Base-by-base conservation (phyloP, 1,140 invertebrate genomes). In the Brachionus rubens region DNA sequence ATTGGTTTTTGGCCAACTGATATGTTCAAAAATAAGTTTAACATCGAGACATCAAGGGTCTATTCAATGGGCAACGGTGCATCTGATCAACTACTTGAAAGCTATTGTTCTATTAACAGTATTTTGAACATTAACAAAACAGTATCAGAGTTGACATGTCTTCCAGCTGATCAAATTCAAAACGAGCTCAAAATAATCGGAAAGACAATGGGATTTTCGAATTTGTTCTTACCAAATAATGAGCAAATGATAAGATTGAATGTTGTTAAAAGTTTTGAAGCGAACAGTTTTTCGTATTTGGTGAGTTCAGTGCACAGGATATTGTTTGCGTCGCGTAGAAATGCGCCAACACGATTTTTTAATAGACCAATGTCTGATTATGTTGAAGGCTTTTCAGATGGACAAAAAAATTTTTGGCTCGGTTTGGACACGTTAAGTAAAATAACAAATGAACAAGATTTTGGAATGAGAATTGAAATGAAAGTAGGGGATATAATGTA, bases 1-100 rank as follows among this genome's bases (percentile, higher is more conserved):
- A 43, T 65, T 43, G 59, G 36, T 26, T 65, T 43, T 41, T 65
- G 59, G 59, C 40, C 59, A 10, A 65, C 59, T 65, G 40, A 65
- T 41, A 43, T 65, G 59, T 65, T 65, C 40, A 65, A 43, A 21
- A 43, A 41, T 43, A 65, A 65, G 24, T 65, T 65, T 24, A 41
- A 65, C 24, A 65, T 65, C 1, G 59, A 65, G 43, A 65, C 59
- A n/a, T 65, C 59, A 3, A 21, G 33, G 12, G 59, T 65, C 24
- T 43, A 43, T 41, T 24, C 33, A 24, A 24, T 36, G 10, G 59
- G 59, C 10, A 43, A 65, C 43, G 59, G 21, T 7, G 59, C 36
- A 41, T 24, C 36, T 28, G 40, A 65, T 24, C 7, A 41, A 2
- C 21, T 43, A 6, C 24, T 65, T 10, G 40, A 65, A 12, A 24